Evolutionary conservation across 2,888 invertebrate species (phyloP).

Genomic region (Carcina quercana): DNA sequence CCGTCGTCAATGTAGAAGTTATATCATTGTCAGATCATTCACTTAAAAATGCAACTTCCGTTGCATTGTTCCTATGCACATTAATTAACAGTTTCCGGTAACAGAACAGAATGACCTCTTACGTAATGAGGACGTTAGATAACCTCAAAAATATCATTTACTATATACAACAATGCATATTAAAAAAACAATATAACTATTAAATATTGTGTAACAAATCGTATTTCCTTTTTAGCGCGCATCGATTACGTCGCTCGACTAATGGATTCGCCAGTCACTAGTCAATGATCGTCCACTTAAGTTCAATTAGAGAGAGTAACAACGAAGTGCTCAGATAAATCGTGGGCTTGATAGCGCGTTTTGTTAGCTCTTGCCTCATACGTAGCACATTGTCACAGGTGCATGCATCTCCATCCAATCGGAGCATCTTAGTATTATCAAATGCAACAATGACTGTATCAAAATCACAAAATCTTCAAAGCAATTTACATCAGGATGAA

Average conservation of each 20-base stretch:
- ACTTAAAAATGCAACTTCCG: constrained; percentile 32
- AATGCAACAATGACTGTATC: no score
- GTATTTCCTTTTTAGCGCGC: constrained; percentile 1
- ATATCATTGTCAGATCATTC: constrained; percentile 37
- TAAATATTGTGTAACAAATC: constrained; percentile 3
- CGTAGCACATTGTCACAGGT: no score
- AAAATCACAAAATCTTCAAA: no score
- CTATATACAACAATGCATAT: no score
- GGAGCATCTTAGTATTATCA: no score
- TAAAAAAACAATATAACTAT: constrained; percentile 5
- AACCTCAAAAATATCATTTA: no score
- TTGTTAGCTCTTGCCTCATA: constrained; percentile 1
- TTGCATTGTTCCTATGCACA: constrained; percentile 31
- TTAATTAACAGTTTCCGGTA: constrained; percentile 30
- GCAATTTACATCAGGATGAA: no score
- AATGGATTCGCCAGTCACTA: constrained; percentile 10
- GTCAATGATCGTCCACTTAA: constrained; percentile 12
- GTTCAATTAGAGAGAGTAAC: constrained; percentile 23
- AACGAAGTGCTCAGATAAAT: constrained; percentile 16
- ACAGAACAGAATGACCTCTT: constrained; percentile 25
- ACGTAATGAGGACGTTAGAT: constrained; percentile 16
- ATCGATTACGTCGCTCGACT: constrained; percentile 10
- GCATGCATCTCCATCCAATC: no score
- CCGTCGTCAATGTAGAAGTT: constrained; percentile 9
- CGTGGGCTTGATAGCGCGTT: constrained; percentile 2